Percentiles rank a stretch among this genome's conserved stretches.
Conservation (phyloP, 2,113 vertebrate genomes). For the Podiceps cristatus region DNA sequence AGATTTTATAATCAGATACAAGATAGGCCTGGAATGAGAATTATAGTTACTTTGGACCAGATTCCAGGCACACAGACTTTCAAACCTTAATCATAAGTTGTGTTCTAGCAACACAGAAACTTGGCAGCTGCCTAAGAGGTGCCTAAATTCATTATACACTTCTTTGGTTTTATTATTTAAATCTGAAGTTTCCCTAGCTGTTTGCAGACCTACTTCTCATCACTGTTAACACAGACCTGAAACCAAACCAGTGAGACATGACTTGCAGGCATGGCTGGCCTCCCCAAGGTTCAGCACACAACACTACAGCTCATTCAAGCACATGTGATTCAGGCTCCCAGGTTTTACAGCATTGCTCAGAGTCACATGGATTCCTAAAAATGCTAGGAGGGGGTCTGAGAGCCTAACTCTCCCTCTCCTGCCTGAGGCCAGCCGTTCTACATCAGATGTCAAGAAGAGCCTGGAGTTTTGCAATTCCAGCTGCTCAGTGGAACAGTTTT, state of each 20-base stretch:
- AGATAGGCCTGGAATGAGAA: background rate
- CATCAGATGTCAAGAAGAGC: rapidly evolving
- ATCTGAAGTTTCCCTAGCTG: background rate
- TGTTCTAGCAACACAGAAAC: background rate
- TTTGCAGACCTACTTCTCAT: background rate
- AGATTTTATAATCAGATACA: background rate
- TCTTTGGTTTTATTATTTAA: background rate
- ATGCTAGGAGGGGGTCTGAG: background rate
- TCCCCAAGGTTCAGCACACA: background rate
- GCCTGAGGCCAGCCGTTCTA: rapidly evolving
- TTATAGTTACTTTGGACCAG: background rate
- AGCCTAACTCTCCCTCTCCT: background rate
- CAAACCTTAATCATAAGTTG: background rate
- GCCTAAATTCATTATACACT: background rate
- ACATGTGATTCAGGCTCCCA: background rate
- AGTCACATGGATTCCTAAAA: background rate
- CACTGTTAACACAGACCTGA: background rate
- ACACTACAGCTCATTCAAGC: background rate
- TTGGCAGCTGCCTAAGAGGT: background rate
- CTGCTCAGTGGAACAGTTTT: background rate
- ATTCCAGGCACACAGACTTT: background rate
- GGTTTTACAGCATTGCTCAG: background rate
- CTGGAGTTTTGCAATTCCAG: background rate
- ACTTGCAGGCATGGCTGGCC: background rate
- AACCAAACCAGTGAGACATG: background rate